Conservation (phyloP, 2,888 invertebrate genomes). For the Stenotaenia linearis region DNA sequence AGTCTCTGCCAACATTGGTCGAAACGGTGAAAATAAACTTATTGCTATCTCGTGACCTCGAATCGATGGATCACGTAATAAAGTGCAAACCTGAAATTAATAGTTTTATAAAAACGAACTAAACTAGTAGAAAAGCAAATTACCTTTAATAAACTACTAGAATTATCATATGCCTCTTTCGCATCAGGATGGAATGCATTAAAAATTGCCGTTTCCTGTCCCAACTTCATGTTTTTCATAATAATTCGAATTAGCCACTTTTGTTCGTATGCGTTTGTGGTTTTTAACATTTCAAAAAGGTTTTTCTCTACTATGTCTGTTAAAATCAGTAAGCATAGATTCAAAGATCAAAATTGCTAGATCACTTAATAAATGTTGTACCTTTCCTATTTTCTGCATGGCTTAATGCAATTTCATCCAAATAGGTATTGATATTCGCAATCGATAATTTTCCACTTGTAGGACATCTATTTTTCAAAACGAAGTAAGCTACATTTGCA, state of each 20-base stretch:
- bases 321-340: no score
- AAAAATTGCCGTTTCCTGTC: constrained; percentile 65
- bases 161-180: constrained; percentile 64
- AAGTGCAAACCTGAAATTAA: constrained; percentile 58
- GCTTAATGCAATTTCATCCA: constrained; percentile 67
- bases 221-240: constrained; percentile 74
- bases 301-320: constrained; percentile 56
- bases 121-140: constrained; percentile 33
- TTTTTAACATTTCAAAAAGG: constrained; percentile 61
- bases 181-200: constrained; percentile 72
- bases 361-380: constrained; percentile 28
- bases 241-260: constrained; percentile 88
- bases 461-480: constrained; percentile 56
- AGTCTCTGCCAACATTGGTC: constrained; percentile 82
- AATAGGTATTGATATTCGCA: constrained; percentile 63
- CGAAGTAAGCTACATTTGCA: constrained; percentile 68
- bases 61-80: constrained; percentile 57
- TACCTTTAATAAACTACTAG: constrained; percentile 63
- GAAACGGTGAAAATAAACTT: constrained; percentile 67
- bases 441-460: constrained; percentile 57
- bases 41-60: constrained; percentile 63
- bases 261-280: constrained; percentile 66
- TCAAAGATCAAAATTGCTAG: constrained; percentile 29
- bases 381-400: constrained; percentile 54
- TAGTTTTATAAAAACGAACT: neutral